Evolutionary conservation across 1,140 invertebrate genomes (phyloP), one percentile per base, ranked within the genome.

Genomic region (Drosophila santomea): DNA sequence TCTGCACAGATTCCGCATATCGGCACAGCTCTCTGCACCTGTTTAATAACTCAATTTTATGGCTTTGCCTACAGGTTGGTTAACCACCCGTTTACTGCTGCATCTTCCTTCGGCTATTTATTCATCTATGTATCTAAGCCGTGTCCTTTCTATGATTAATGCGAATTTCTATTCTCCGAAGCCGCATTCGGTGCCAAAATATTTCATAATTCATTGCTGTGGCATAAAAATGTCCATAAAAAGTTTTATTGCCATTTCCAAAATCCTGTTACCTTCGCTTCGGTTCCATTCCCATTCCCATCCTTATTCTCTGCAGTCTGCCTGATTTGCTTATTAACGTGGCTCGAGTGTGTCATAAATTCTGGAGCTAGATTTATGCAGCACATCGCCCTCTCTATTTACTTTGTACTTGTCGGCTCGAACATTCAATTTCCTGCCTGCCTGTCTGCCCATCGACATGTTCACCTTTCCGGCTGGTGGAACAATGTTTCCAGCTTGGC

Each of bases 31-130:
- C 48, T 68, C 57, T 23, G 67, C 80, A 84, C 80, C 81, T 84
- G 80, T 85, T 84, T 85, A 85, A 84, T 84, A 85, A 80, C 77
- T 84, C 80, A 80, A 84, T 85, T 84, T 85, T 85, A 83, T 83
- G 75, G 75, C 36, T 44, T 32, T 32, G 54, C 36, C 71, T 59
- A 80, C 80, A 83, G 80, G 57, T 84, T 76, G 81, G 25, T 36
- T 14, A 17, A 17, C 10, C 52, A 17, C 41, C 14, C 47, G 17
- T n/a, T 4, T 4, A 4, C 4, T 4, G 4, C 20, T 23, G 32
- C 15, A 10, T 28, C 12, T 4, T 43, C 47, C 54, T 54, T 55
- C 51, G 74, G 69, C 61, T 74, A 57, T 67, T 74, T 83, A 83
- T 83, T 78, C 68, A 83, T 75, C 66, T 69, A 61, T 51, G 47